A percentile compares a stretch with the other conserved stretches of the same genome.
These are phyloP conservation scores for Diloba caeruleocephala DNA, from an alignment of 2,888 invertebrate species.

Conservation along the genomic window DNA sequence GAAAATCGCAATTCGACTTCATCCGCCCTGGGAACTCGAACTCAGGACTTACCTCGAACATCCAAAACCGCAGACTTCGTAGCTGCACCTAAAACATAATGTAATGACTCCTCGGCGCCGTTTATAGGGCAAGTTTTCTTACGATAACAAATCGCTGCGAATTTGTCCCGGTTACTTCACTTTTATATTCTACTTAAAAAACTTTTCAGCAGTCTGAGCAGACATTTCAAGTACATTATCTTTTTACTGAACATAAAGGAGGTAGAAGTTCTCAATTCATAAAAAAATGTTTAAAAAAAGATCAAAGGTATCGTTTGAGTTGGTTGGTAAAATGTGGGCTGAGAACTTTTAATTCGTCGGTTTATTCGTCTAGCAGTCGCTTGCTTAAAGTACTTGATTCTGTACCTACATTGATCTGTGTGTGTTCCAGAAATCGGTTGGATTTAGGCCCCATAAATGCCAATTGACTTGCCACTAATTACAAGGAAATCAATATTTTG, in stretches of 20 bases:
- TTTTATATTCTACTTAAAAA: conserved; percentile 56
- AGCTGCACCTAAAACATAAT: conserved; percentile 47
- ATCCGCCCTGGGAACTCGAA: not conserved
- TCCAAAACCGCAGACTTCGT: conserved; percentile 12
- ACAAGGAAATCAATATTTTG: too few relatives aligned
- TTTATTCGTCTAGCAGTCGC: too few relatives aligned
- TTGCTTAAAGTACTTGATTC: too few relatives aligned
- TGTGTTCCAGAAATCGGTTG: too few relatives aligned
- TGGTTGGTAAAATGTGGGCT: not conserved
- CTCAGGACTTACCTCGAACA: not conserved
- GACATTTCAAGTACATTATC: conserved; percentile 45
- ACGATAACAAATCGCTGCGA: conserved; percentile 65
- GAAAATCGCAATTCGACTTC: too few relatives aligned
- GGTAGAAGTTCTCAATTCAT: conserved; percentile 28
- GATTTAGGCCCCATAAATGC: too few relatives aligned
- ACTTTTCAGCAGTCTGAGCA: conserved; percentile 44
- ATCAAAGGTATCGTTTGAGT: not conserved
- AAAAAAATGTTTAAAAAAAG: conserved; percentile 20
- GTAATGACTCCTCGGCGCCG: conserved; percentile 62
- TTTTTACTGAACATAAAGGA: conserved; percentile 50
- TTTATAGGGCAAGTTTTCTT: conserved; percentile 64
- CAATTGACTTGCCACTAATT: too few relatives aligned
- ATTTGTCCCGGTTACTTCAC: conserved; percentile 51
- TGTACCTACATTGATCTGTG: too few relatives aligned
- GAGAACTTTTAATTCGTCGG: not conserved